Evolutionary conservation across 2,888 invertebrate genomes (phyloP), one percentile per base, ranked within the genome.

Genomic region (Lamproptera curius): DNA sequence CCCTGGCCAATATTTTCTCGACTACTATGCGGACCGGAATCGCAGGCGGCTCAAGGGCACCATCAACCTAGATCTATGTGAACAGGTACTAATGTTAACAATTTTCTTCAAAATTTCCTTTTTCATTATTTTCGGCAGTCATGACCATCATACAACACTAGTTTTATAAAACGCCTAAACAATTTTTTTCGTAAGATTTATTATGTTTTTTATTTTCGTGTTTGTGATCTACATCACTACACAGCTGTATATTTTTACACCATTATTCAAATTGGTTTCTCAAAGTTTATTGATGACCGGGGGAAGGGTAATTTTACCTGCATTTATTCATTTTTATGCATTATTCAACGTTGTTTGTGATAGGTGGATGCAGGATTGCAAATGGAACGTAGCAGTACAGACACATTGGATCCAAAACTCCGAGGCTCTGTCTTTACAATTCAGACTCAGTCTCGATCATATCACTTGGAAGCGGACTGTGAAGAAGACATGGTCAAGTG

Each of bases 11-110:
- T 98, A 95, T 88, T 93, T 95, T 71, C 90, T 98, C 63, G 97
- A 96, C 75, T 98, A 98, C 80, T 98, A 95, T 81, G 94, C 96
- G 31, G 97, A 97, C 77, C 91, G 92, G 65, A 92, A 93, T 70
- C 93, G 94, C 76, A 91, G 94, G 63, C 95, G 95, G 68, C 89
- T 94, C 59, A 96, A 97, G 87, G 96, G 96, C 67, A 91, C 92
- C 52, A 96, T 98, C 67, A 95, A 98, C 89, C 90, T 98, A 68
- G 97, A 97, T 89, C 94, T 97, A 76, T 98, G 98, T 81, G 97
- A 97, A 86, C 97, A 98, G 90, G 96, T 96, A 82, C 62, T 65
- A 66, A 20, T n/a, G n/a, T n/a, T n/a, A n/a, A n/a, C n/a, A n/a
- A n/a, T n/a, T n/a, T n/a, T n/a, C n/a, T n/a, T 53, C 42, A 40